Evolutionary conservation across 2,797 vertebrate genomes (phyloP).

Genomic region (Carapus acus): DNA sequence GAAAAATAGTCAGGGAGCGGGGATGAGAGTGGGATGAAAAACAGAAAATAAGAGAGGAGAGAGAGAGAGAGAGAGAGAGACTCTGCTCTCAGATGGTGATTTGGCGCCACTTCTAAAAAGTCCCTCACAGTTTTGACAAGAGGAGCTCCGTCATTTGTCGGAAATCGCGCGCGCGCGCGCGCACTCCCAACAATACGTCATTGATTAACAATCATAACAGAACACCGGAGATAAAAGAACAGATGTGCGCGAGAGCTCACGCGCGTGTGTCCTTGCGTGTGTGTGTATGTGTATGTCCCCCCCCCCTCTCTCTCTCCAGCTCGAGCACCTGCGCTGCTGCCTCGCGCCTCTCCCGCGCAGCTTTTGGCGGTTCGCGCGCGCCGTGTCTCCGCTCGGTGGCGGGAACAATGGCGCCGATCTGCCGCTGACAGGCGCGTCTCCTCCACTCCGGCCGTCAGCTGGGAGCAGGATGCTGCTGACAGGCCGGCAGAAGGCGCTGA

Average conservation of each 20-base stretch:
- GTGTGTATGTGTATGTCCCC: no score
- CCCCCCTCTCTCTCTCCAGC: slow-evolving; percentile 46
- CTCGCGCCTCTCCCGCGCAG: no score
- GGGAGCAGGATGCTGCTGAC: slow-evolving; percentile 39
- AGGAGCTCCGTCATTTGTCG: no score
- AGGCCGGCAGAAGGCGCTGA: slow-evolving; percentile 66
- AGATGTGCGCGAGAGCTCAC: neutral
- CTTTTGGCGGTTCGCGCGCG: no score
- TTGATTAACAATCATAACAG: slow-evolving; percentile 42
- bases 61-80: neutral
- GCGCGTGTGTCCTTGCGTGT: no score
- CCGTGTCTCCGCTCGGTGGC: no score
- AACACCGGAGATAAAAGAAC: slow-evolving; percentile 44
- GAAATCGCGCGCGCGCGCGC: slow-evolving; percentile 48
- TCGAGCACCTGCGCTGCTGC: slow-evolving; percentile 50
- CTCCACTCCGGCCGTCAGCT: slow-evolving; percentile 58
- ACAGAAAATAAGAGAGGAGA: neutral
- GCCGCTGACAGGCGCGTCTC: slow-evolving; percentile 62
- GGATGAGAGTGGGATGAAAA: no score
- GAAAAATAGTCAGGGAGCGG: neutral
- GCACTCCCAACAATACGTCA: slow-evolving; percentile 31
- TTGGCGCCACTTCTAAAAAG: slow-evolving; percentile 24
- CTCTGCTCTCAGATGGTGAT: slow-evolving; percentile 7
- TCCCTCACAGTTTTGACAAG: no score
- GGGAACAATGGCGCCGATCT: slow-evolving; percentile 47